Evolutionary conservation across 2,797 vertebrate species (phyloP), one percentile per base, ranked within the genome.

Genomic region (Gallinago solitaria): DNA sequence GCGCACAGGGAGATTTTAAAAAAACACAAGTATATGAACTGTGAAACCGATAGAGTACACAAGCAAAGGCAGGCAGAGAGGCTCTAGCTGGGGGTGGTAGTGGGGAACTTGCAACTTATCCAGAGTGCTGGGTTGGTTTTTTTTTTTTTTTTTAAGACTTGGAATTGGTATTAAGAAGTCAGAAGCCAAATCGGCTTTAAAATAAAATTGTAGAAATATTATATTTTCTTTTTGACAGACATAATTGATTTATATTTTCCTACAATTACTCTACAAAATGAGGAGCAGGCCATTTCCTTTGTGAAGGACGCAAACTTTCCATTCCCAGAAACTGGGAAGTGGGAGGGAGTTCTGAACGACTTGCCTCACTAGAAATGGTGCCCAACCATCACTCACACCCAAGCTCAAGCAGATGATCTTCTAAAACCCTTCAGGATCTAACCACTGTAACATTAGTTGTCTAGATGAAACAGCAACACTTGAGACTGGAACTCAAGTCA

Each of bases 11-110:
- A 94, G 83, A 94, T 79, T 94, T 93, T 0, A 35, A 86, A 95
- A 96, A 96, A n/a, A 28, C 83, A 94, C 56, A 87, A 97, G 90
- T 94, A 96, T 88, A 92, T 95, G 96, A 96, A 96, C 94, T 97
- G 95, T 95, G 95, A 96, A 97, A 96, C 93, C 78, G 1, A 94
- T 16, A 85, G 91, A 94, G 94, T 95, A 96, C 91, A 95, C 88
- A 97, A 92, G 87, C 5, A 2, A 95, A 96, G 64, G 85, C 94
- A 91, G 60, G 93, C 69, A 94, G 86, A 93, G 85, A 95, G 95
- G 77, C 90, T 96, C 74, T 79, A 74, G 56, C 16, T 91, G 77
- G 77, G 82, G 84, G 51, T 56, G 16, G 70, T 27, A 68, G 59
- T 47, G 51, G 25, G 24, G 71, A 95, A 67, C 85, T 91, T 64